These are phyloP conservation scores for Amphimallon solstitiale DNA, from an alignment of 2,888 invertebrate species.

Conservation along the genomic window DNA sequence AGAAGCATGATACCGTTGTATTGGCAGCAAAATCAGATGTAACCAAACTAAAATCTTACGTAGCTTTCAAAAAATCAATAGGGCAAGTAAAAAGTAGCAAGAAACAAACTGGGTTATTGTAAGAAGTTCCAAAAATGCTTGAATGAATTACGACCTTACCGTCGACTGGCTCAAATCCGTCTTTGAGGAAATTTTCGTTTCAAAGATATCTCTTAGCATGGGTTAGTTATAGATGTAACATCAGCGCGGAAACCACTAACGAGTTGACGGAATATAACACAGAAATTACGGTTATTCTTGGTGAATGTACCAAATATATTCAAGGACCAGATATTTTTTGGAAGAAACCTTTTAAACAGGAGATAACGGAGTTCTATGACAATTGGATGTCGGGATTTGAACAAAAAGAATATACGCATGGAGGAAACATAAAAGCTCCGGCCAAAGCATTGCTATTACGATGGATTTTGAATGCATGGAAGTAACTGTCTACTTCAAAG, in stretches of 20 bases:
- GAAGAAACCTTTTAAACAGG: constrained; percentile 4
- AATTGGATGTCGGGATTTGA: background rate
- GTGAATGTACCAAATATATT: constrained; percentile 11
- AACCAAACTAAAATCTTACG: background rate
- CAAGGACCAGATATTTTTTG: background rate
- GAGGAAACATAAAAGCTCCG: constrained; percentile 7
- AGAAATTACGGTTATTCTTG: constrained; percentile 9
- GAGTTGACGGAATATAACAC: constrained; percentile 2
- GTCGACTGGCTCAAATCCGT: constrained; percentile 6
- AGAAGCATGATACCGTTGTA: background rate
- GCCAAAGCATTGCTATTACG: background rate
- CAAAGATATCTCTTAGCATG: constrained; percentile 1
- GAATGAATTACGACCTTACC: background rate
- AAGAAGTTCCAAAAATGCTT: background rate
- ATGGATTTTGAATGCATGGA: background rate
- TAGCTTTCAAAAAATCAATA: background rate
- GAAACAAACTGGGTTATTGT: too few relatives aligned
- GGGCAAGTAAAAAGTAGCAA: too few relatives aligned
- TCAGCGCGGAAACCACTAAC: background rate
- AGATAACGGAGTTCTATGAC: constrained; percentile 13
- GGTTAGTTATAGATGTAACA: too few relatives aligned
- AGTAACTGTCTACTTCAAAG: background rate
- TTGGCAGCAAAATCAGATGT: background rate
- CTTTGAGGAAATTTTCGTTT: constrained; percentile 1
- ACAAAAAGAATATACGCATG: constrained; percentile 2